Evolutionary conservation across 2,797 vertebrate genomes (phyloP).

Genomic region (Xerus rutilus): DNA sequence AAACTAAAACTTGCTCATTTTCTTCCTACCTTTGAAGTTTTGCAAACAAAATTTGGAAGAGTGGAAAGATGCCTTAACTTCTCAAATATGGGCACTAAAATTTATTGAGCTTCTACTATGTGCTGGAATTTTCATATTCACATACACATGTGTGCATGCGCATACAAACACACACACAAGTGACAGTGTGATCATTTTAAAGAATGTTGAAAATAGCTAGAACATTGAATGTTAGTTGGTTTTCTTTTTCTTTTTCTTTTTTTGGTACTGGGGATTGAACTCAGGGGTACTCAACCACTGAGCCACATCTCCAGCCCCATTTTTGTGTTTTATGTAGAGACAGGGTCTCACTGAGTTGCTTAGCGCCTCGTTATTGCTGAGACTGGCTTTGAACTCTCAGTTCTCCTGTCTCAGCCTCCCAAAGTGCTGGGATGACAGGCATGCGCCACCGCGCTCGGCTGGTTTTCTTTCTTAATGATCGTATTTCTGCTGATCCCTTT

Average conservation of each 20-base stretch:
- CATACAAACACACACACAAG: not conserved
- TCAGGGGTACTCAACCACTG: too few species aligned
- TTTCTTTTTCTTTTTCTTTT: constrained; percentile 5
- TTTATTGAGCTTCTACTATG: not conserved
- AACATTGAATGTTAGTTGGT: not conserved
- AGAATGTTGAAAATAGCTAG: not conserved
- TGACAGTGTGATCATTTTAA: not conserved
- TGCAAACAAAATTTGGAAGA: not conserved
- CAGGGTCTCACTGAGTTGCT: too few species aligned
- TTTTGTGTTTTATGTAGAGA: too few species aligned
- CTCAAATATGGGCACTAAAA: not conserved
- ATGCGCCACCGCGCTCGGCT: not conserved
- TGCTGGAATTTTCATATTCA: constrained; percentile 3
- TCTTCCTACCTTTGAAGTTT: not conserved
- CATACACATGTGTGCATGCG: not conserved
- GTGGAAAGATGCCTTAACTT: not conserved
- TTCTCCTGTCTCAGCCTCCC: too few species aligned
- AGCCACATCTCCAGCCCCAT: too few species aligned
- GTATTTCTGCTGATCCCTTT: constrained; percentile 16
- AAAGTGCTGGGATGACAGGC: too few species aligned
- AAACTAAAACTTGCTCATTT: not conserved
- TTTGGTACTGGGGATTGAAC: too few species aligned
- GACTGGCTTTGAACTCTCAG: too few species aligned
- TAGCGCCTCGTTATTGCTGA: too few species aligned
- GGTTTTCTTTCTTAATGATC: constrained; percentile 30